Evolutionary conservation across 2,888 invertebrate species (phyloP), one percentile per base, ranked within the genome.

Genomic region (Rhopalosiphum nymphaeae): DNA sequence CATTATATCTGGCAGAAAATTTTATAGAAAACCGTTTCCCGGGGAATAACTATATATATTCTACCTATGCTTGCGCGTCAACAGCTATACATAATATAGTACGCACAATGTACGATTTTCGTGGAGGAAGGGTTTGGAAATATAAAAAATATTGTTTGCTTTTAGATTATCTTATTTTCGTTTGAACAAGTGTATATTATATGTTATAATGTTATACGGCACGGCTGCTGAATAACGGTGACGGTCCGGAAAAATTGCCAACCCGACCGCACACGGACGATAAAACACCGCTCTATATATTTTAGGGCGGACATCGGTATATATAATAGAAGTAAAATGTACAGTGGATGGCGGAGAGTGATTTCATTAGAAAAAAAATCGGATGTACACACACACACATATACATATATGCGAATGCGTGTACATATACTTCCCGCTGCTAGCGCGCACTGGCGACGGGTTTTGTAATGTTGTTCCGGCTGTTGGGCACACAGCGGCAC

Each of bases 391-490:
- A 49, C 29, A 78, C 86, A 86, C 11, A 85, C 10, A 25, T 49
- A 13, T 84, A 56, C 57, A 42, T 84, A 44, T 57, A 42, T 21
- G 21, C 36, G 78, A 36, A 78, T 78, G 61, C 21, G 11, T 5
- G 61, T 78, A 49, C 13, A 56, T 46, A 56, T 57, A n/a, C 86
- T 57, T 57, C 29, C 44, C 56, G 42, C 42, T 29, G 88, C 49
- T 67, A 61, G 92, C 61, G 61, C 56, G 11, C 89, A 11, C 36
- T 56, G 46, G 44, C 89, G 89, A 61, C 57, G 89, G 78, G 53
- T 53, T 93, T 93, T 42, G 93, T 93, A 90, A 93, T 85, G 89
- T 93, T 85, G 89, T 93, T 93, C 93, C 89, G 93, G 93, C 90
- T 85, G 93, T 93, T 61, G 93, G 89, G 57, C n/a, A 67, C 49